Evolutionary conservation across 2,888 invertebrate genomes (phyloP), one percentile per base, ranked within the genome.

Genomic region (Rhamphomyia laevipes): DNA sequence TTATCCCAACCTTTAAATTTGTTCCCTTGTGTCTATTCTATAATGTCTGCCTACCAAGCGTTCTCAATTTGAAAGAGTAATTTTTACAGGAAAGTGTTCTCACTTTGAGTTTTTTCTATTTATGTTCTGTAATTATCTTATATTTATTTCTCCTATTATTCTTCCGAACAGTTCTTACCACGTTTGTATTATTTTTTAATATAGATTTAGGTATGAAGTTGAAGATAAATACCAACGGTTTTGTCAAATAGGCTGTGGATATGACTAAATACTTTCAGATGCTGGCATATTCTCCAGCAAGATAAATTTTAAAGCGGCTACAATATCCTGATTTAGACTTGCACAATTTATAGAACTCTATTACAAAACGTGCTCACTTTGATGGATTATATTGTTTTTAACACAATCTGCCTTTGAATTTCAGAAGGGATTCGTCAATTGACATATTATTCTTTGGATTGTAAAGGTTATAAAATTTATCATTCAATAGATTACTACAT

Each of bases 161-260:
- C 11, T 11, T 17, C 27, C 37, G 21, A 42, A 37, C 42, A 37
- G 43, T 43, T 16, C 49, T 43, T 15, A 45, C 23, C 42, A 31
- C 45, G 16, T 49, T 49, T 49, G 43, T 49, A 30, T 21, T 15
- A 16, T n/a, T 42, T 49, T 49, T 35, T 35, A 42, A n/a, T n/a
- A 16, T 42, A 49, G 41, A 42, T 41, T 42, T 33, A 47, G 33
- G 21, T 33, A 47, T 41, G 43, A 33, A 37, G 15, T 35, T 47
- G 43, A 27, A 40, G 44, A 48, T n/a, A 31, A 43, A 33, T 47
- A 42, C 47, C 42, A 47, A 33, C n/a, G n/a, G n/a, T n/a, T n/a
- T 42, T 47, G 16, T 42, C 35, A 37, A n/a, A 47, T 4, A 23
- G 35, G 12, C n/a, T 43, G 7, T 4, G n/a, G 11, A n/a, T 33